Conservation (phyloP, 2,113 vertebrate species). For the Opisthocomus hoazin region DNA sequence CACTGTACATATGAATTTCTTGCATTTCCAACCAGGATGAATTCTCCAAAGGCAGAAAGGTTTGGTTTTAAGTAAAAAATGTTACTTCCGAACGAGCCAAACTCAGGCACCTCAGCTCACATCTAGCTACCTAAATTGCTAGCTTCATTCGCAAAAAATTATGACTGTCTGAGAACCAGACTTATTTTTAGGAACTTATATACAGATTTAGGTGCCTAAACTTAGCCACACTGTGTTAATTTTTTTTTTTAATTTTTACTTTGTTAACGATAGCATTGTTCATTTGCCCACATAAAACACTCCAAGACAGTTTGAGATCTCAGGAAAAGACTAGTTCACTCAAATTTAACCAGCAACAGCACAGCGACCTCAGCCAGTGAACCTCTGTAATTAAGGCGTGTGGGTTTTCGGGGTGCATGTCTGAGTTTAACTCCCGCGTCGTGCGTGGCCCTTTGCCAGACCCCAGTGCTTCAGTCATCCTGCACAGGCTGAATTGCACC, state of each 20-base stretch:
- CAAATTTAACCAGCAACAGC: neutral
- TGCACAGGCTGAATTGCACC: neutral
- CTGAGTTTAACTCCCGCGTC: neutral
- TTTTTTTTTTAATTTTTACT: neutral
- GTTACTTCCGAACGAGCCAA: neutral
- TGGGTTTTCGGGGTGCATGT: neutral
- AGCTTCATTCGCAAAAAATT: neutral
- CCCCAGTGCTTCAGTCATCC: neutral
- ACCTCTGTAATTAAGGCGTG: neutral
- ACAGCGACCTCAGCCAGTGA: neutral
- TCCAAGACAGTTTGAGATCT: neutral
- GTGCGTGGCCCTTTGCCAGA: neutral
- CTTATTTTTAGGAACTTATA: neutral
- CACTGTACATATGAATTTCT: conserved; percentile 40
- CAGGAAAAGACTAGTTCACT: neutral
- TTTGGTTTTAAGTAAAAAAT: neutral
- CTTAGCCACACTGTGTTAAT: neutral
- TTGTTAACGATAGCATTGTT: neutral
- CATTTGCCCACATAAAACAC: neutral
- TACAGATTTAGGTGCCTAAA: neutral
- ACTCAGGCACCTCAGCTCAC: neutral
- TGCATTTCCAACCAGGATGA: conserved; percentile 44
- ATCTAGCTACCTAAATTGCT: conserved; percentile 6
- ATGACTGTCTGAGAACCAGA: neutral
- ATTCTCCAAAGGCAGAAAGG: conserved; percentile 24